Conservation (phyloP, 2,797 vertebrate species). For the Sebastes vulpes region DNA sequence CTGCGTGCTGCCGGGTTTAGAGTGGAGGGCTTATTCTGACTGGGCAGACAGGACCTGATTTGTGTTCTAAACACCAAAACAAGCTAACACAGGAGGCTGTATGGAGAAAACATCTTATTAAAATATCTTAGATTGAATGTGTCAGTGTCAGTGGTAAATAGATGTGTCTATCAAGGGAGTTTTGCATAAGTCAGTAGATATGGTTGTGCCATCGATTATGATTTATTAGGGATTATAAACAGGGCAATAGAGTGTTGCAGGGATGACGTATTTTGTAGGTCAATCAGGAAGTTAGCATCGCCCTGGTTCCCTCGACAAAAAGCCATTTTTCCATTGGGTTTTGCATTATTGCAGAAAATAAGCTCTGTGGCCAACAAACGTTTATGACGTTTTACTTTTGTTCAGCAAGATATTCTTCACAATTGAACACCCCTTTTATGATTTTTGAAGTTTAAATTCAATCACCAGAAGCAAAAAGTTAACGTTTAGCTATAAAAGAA, state of each 20-base stretch:
- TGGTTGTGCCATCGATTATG: background rate
- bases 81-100: background rate
- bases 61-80: constrained; percentile 37
- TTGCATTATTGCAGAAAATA: too few relatives aligned
- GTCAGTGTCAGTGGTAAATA: background rate
- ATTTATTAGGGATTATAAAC: background rate
- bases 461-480: too few relatives aligned
- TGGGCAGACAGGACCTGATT: constrained; percentile 26
- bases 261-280: too few relatives aligned
- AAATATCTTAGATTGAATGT: background rate
- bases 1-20: constrained; percentile 38
- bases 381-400: too few relatives aligned
- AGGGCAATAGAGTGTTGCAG: background rate
- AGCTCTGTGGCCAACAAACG: too few relatives aligned
- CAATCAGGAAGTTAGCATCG: too few relatives aligned
- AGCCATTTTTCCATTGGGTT: too few relatives aligned
- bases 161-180: background rate
- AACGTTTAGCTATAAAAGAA: too few relatives aligned
- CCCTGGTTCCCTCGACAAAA: too few relatives aligned
- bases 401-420: too few relatives aligned
- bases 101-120: background rate
- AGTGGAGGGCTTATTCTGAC: constrained; percentile 35
- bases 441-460: too few relatives aligned
- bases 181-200: background rate
- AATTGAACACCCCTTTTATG: too few relatives aligned